phyloP scores from a whole-genome alignment of 2,888 invertebrate genomes.

The Stenodema calcarata region DNA sequence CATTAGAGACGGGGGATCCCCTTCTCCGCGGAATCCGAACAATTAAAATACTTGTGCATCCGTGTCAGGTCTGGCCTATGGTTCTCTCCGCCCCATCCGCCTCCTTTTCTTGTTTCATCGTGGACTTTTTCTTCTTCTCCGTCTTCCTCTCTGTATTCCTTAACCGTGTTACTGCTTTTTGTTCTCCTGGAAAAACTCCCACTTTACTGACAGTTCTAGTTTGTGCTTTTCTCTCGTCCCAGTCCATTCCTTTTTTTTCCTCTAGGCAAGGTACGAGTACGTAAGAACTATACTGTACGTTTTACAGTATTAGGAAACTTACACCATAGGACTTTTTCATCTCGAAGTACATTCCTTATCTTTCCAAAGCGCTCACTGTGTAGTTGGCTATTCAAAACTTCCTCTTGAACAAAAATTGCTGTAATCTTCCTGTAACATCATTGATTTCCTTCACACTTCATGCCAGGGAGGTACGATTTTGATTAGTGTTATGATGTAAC shows the following conservation, averaged over 20 bases:
- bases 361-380: no score
- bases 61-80: not conserved
- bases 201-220: not conserved
- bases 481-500: no score
- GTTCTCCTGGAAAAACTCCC: not conserved
- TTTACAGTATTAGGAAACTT: not conserved
- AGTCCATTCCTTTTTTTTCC: not conserved
- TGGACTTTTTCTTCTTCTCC: not conserved
- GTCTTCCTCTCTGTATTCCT: not conserved
- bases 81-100: not conserved
- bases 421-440: no score
- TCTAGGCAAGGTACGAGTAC: not conserved
- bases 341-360: no score
- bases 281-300: not conserved
- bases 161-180: not conserved
- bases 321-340: not conserved
- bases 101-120: not conserved
- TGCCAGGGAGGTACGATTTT: no score
- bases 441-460: no score
- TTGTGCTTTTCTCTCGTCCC: not conserved
- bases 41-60: not conserved
- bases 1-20: not conserved
- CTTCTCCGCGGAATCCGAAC: not conserved
- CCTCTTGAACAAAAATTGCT: no score
- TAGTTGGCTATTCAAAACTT: no score